Evolutionary conservation across 2,113 vertebrate genomes (phyloP).

Genomic region (Eira barbara): DNA sequence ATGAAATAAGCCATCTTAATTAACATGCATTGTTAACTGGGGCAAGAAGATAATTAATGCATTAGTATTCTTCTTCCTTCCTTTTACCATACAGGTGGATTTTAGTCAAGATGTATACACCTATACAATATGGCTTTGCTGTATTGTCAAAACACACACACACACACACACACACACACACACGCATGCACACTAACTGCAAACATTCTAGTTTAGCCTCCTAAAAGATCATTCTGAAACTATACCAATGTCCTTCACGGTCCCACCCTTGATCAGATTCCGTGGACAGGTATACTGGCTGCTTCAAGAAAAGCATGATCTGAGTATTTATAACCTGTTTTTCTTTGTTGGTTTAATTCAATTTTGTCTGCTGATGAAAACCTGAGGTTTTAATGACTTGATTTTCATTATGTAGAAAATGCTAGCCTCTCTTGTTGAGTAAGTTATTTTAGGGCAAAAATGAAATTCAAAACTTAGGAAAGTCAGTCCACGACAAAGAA

Average conservation of each 20-base stretch:
- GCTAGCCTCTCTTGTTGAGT: neutral
- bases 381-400: neutral
- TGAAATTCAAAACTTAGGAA: neutral
- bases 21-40: neutral
- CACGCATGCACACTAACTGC: neutral
- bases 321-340: neutral
- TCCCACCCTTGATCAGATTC: neutral
- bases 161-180: neutral
- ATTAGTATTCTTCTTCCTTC: neutral
- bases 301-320: neutral
- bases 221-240: neutral
- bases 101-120: neutral
- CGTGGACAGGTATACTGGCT: neutral
- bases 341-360: neutral
- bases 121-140: neutral
- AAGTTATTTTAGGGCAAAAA: neutral
- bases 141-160: neutral
- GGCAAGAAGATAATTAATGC: neutral
- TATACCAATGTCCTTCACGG: neutral
- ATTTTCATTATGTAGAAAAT: neutral
- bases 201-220: neutral
- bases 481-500: neutral
- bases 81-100: neutral
- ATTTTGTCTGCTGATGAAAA: neutral
- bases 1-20: conserved; percentile 25